Evolutionary conservation across 2,113 vertebrate species (phyloP).

Genomic region (Galbula dea): DNA sequence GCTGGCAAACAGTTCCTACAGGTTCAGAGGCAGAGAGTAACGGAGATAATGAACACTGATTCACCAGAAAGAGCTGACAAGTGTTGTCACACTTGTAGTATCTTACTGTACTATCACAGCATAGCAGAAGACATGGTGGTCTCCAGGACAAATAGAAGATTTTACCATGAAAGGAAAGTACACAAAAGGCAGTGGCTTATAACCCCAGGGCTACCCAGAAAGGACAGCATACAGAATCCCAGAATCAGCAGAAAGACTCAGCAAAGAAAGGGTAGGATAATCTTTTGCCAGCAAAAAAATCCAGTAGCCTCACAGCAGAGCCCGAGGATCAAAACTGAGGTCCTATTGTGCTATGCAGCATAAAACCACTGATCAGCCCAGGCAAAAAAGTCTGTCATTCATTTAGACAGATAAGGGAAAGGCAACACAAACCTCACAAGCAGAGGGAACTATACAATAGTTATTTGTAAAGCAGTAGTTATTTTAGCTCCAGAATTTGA

Average conservation of each 20-base stretch:
- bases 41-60: background rate
- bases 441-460: background rate
- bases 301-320: background rate
- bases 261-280: background rate
- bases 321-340: background rate
- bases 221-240: background rate
- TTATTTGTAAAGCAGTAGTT: too few relatives aligned
- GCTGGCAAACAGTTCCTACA: conserved; percentile 34
- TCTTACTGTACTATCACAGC: background rate
- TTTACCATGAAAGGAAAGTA: background rate
- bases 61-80: background rate
- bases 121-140: background rate
- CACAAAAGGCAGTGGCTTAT: background rate
- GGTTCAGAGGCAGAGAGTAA: conserved; percentile 14
- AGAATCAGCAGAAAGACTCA: background rate
- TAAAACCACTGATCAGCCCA: background rate
- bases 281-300: background rate
- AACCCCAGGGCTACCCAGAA: background rate
- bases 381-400: background rate
- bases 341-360: background rate
- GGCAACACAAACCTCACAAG: background rate
- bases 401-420: conserved; percentile 10
- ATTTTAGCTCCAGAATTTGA: background rate
- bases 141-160: background rate
- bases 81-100: conserved; percentile 5